Conservation (phyloP, 2,888 invertebrate species). For the Neoitamus cyanurus region DNA sequence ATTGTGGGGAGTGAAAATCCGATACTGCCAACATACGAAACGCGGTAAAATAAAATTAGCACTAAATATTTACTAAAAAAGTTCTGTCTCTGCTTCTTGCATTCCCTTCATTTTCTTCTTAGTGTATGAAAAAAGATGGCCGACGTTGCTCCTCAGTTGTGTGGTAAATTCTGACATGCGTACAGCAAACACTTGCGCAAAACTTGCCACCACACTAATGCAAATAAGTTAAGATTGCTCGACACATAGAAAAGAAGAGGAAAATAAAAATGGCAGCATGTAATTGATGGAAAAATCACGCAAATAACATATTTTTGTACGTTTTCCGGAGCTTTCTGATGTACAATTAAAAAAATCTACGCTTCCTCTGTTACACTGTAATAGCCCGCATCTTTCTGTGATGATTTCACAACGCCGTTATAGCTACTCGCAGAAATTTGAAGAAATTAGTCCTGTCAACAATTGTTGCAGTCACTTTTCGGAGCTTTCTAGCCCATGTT, state of each 20-base stretch:
- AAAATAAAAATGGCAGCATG: slow-evolving; percentile 53
- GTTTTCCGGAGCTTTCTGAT: not conserved
- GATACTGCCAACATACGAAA: slow-evolving; percentile 39
- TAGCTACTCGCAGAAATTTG: not conserved
- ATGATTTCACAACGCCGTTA: not conserved
- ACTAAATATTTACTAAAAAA: slow-evolving; percentile 43
- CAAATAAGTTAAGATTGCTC: slow-evolving; percentile 2
- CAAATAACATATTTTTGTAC: slow-evolving; percentile 16
- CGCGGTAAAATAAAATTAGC: slow-evolving; percentile 26
- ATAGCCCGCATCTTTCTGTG: not conserved
- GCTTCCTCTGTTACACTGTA: not conserved
- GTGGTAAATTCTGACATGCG: slow-evolving; percentile 33
- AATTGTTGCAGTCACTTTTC: not conserved
- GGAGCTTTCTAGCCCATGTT: not conserved
- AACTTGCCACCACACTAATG: not conserved
- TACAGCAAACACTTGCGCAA: slow-evolving; percentile 39
- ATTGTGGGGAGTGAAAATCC: not conserved
- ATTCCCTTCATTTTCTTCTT: slow-evolving; percentile 15
- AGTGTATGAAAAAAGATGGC: slow-evolving; percentile 38
- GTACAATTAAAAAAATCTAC: not conserved
- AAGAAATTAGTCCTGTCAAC: slow-evolving; percentile 15
- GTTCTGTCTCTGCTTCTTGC: slow-evolving; percentile 19
- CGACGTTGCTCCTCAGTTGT: not conserved
- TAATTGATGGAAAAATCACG: slow-evolving; percentile 44
- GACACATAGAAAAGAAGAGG: slow-evolving; percentile 13